These are phyloP conservation scores for Channa maculata DNA, from an alignment of 2,113 vertebrate species.

Conservation along the genomic window DNA sequence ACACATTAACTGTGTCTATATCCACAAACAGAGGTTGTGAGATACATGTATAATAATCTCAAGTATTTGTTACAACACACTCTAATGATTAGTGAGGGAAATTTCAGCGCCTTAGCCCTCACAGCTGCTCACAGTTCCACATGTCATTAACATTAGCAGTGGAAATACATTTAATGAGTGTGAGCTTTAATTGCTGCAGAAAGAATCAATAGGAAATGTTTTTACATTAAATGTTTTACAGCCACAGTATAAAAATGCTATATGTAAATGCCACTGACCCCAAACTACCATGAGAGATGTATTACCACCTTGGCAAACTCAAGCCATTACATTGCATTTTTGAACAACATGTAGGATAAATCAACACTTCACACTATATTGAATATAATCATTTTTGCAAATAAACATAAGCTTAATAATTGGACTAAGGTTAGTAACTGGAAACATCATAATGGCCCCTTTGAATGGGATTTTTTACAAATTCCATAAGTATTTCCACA, in stretches of 20 bases:
- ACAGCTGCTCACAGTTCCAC: too few relatives aligned
- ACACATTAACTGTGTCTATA: too few relatives aligned
- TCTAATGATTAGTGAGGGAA: constrained; percentile 29
- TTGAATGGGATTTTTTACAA: neutral
- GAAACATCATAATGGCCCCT: neutral
- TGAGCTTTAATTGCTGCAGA: constrained; percentile 28
- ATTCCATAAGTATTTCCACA: neutral
- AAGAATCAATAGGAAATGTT: constrained; percentile 4
- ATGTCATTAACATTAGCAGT: constrained; percentile 7
- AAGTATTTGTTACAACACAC: constrained; percentile 24
- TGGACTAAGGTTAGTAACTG: neutral
- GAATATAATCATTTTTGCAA: neutral
- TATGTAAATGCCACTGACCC: neutral
- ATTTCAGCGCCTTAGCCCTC: too few relatives aligned
- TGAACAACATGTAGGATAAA: neutral
- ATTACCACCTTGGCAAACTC: neutral
- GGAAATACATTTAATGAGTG: constrained; percentile 5
- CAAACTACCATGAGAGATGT: neutral
- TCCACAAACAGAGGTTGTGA: too few relatives aligned
- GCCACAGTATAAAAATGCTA: too few relatives aligned
- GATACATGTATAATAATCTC: too few relatives aligned
- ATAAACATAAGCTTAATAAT: too few relatives aligned
- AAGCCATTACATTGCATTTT: neutral
- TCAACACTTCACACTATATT: neutral
- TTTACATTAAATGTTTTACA: neutral